These are phyloP conservation scores for Orussus abietinus DNA, from an alignment of 1,140 invertebrate genomes.

Conservation along the genomic window DNA sequence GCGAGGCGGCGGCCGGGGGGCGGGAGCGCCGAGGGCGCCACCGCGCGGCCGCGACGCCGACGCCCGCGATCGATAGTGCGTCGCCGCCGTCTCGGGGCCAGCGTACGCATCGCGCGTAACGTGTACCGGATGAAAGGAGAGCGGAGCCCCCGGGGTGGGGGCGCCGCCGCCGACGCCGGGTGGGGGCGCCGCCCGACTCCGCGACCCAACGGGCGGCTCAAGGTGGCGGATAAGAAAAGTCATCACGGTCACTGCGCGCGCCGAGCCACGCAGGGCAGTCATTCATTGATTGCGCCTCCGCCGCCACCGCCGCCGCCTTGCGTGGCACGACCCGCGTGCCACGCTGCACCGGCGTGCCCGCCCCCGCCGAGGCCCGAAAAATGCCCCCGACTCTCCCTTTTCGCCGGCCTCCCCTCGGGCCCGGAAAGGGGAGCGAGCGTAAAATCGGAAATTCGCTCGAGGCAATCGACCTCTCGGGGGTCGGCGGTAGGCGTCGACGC, in stretches of 20 bases:
- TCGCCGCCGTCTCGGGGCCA: constrained; percentile 22
- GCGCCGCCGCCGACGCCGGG: constrained; percentile 2
- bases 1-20: constrained; percentile 15
- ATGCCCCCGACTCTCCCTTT: too few species aligned
- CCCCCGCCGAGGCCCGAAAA: too few species aligned
- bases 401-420: too few species aligned
- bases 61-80: constrained; percentile 41
- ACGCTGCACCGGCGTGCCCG: too few species aligned
- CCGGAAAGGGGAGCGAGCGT: too few species aligned
- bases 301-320: too few species aligned
- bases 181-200: too few species aligned
- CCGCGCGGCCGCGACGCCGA: constrained; percentile 39
- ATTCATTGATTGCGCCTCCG: constrained; percentile 45
- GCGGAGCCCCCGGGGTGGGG: constrained; percentile 3
- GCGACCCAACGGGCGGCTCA: too few species aligned
- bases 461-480: too few species aligned
- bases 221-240: constrained; percentile 39
- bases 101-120: constrained; percentile 35
- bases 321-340: too few species aligned
- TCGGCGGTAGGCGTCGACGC: too few species aligned
- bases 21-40: constrained; percentile 36
- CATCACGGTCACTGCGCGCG: constrained; percentile 41
- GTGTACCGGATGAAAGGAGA: constrained; percentile 22
- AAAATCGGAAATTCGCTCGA: too few species aligned
- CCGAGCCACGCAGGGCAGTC: constrained; percentile 29